These are phyloP conservation scores for Acrobasis consociella DNA, from an alignment of 2,888 invertebrate species.

Conservation along the genomic window DNA sequence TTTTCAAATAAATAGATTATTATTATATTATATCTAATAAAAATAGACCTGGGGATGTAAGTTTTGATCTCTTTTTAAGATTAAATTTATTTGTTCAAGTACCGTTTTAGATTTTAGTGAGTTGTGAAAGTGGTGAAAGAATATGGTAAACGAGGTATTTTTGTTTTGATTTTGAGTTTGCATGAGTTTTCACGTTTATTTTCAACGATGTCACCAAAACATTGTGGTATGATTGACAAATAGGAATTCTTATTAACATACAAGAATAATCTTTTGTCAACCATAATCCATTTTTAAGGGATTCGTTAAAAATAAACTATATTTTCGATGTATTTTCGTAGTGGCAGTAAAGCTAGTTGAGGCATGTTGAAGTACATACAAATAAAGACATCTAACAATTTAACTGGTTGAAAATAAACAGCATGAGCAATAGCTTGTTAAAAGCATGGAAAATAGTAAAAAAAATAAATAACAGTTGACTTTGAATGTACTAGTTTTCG, in stretches of 20 bases:
- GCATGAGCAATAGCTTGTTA: constrained; percentile 50
- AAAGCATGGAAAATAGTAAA: constrained; percentile 47
- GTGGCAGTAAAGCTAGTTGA: constrained; percentile 44
- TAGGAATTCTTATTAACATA: too few relatives aligned
- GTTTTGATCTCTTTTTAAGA: background rate
- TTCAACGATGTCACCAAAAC: background rate
- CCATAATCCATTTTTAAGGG: background rate
- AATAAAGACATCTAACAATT: constrained; percentile 43
- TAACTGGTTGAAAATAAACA: constrained; percentile 37
- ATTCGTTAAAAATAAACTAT: background rate
- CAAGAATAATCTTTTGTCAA: too few relatives aligned
- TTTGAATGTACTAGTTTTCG: too few relatives aligned
- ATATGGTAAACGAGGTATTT: constrained; percentile 30
- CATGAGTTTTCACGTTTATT: constrained; percentile 25
- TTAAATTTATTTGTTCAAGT: constrained; percentile 16
- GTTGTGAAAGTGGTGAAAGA: constrained; percentile 34
- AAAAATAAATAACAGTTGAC: constrained; percentile 3
- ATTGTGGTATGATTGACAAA: too few relatives aligned
- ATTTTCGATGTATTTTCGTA: constrained; percentile 32
- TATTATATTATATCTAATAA: too few relatives aligned
- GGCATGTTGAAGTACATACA: constrained; percentile 50
- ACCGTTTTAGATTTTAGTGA: constrained; percentile 24
- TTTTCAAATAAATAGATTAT: too few relatives aligned
- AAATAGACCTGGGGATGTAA: too few relatives aligned
- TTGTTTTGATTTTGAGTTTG: constrained; percentile 36